A percentile compares a stretch with the other conserved stretches of the same genome.
These are phyloP conservation scores for Tenebrosternarchus preto DNA, from an alignment of 2,113 vertebrate species.

Conservation along the genomic window DNA sequence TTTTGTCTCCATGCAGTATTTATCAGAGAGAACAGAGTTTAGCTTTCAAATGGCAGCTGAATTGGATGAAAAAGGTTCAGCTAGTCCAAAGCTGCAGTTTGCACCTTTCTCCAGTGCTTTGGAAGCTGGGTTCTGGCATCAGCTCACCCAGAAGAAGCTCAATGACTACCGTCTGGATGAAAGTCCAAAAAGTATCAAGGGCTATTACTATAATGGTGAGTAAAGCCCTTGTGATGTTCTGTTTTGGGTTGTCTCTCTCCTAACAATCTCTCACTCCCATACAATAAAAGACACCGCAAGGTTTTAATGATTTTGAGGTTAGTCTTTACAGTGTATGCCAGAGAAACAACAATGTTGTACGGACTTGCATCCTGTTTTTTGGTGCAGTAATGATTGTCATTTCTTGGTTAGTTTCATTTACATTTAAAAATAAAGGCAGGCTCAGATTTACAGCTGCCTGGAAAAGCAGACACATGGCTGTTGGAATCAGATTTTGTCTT, in stretches of 20 bases:
- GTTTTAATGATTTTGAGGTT: no score
- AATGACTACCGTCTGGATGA: conserved; percentile 92
- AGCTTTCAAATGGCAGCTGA: conserved; percentile 70
- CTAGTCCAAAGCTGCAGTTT: conserved; percentile 83
- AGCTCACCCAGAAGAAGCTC: conserved; percentile 93
- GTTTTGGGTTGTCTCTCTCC: no score
- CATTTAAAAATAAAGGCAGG: no score
- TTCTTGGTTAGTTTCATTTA: no score
- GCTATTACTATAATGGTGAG: conserved; percentile 94
- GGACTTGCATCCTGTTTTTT: no score
- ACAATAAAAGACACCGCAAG: no score
- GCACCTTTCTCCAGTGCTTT: conserved; percentile 92
- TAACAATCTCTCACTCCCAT: no score
- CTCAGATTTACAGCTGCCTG: no score
- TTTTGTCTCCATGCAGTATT: not conserved
- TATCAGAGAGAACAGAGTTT: not conserved
- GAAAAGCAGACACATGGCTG: no score
- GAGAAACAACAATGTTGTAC: no score
- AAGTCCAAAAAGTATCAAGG: conserved; percentile 86
- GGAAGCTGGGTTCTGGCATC: conserved; percentile 97
- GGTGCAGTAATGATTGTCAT: no score
- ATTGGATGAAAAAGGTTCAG: conserved; percentile 31
- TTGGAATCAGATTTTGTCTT: not conserved
- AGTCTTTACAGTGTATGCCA: no score
- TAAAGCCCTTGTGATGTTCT: not conserved